Conservation (phyloP, 2,113 vertebrate species). For the Ictidomys tridecemlineatus region DNA sequence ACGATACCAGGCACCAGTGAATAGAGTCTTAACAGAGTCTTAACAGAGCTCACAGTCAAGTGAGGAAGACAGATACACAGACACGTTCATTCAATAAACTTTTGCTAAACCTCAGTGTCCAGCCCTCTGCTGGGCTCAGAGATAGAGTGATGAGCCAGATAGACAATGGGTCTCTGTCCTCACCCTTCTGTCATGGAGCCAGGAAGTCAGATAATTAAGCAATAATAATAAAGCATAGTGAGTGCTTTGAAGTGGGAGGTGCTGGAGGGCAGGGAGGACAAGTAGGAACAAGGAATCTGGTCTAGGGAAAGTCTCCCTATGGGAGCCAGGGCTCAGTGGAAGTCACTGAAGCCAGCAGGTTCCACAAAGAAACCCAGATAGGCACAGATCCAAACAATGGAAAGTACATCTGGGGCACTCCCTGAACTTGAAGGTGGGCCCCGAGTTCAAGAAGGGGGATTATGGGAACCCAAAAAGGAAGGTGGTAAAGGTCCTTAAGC, state of each 20-base stretch:
- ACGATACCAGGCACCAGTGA: neutral
- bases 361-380: neutral
- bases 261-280: neutral
- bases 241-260: constrained; percentile 33
- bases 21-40: neutral
- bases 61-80: neutral
- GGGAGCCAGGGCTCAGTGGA: neutral
- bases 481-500: neutral
- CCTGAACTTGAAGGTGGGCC: neutral
- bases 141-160: constrained; percentile 14
- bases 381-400: neutral
- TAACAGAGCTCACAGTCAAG: neutral
- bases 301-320: neutral
- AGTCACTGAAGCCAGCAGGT: neutral
- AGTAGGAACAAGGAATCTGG: neutral
- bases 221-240: neutral
- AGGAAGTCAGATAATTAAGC: constrained; percentile 24
- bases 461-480: neutral
- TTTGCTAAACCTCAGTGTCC: neutral
- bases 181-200: neutral
- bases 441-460: neutral
- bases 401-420: neutral
- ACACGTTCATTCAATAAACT: constrained; percentile 20
- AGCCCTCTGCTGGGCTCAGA: constrained; percentile 19
- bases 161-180: neutral